Evolutionary conservation across 2,113 vertebrate species (phyloP), one percentile per base, ranked within the genome.

Genomic region (Solea solea): DNA sequence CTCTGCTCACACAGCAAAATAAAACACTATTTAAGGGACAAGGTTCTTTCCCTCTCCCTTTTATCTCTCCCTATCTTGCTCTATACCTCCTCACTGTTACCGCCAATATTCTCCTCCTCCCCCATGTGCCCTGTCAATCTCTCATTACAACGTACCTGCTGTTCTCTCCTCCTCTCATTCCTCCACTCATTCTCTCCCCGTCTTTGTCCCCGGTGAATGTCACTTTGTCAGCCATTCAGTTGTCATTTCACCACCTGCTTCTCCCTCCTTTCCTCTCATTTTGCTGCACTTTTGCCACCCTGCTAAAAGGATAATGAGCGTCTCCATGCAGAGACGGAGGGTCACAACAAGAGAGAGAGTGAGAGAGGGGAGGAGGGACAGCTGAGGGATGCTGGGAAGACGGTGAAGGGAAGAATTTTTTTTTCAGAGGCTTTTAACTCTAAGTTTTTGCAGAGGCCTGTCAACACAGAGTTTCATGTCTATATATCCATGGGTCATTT

Each of bases 221-320:
- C 71, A 82, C 78, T 85, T 70, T 88, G 81, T 85, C 86, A 84
- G 79, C 44, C 70, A 7, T n/a, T 11, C 21, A 42, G 61, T 87
- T 80, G 84, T 83, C 81, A 67, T 79, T 74, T 80, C 25, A 61
- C 46, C 48, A 5, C 72, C 55, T 55, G 57, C 63, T 46, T 70
- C 64, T 27, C 28, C 34, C 16, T 56, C 49, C 57, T 61, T 58
- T 27, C 60, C 52, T 67, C 34, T 27, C 4, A 6, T 39, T 39
- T 66, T 75, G 72, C 62, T 50, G 51, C 60, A 16, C 61, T 42
- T 25, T 71, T 78, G 75, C 68, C 48, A 50, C 60, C 68, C 16
- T 41, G 45, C 76, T 64, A 54, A 80, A 82, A 74, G 53, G 81
- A 78, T 80, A 88, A 87, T 83, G 77, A 86, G 69, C 25, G 60